Base-by-base conservation (phyloP, 64 coral and sea anemone genomes). In the Montipora efflorescens region DNA sequence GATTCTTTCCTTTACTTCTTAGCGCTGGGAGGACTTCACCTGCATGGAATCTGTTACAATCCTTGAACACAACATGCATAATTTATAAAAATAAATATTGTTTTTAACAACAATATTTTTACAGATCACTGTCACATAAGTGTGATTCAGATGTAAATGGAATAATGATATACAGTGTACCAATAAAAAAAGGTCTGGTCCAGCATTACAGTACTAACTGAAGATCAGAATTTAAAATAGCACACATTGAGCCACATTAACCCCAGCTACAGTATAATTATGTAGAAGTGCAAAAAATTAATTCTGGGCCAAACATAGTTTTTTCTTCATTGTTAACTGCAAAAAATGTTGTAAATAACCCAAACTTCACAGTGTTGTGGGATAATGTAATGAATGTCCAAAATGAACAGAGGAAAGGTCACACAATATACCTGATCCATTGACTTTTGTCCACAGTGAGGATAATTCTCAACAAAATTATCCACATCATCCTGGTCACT, bases 401-500 rank as follows among this genome's bases (percentile, higher is more conserved):
- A 72, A 72, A 20, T 72, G 69, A 72, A 9, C 14, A 80, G 59
- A 50, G 59, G 47, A 74, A 19, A 55, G 14, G 48, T 15, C 5
- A 11, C 43, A 58, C 18, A 58, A 28, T 75, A 48, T 89, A 77
- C 87, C 87, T 81, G 48, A 13, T 81, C 68, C 0, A 11, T 2
- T 69, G 58, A 85, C n/a, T 21, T 89, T 47, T 89, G 3, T 67
- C 77, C 74, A 45, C 23, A 44, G 23, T 76, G 74, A 5, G 74
- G 64, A 89, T 95, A 95, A 76, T 83, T 89, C 8, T 95, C 85
- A 4, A 96, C 95, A 96, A 90, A 25, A 25, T 25, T 96, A 68
- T 96, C 95, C 9, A 93, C 95, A 87, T 96, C 91, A 93, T 96
- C 87, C 16, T 96, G 95, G 48, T 96, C 91, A 36, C 23, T 50